phyloP scores from a whole-genome alignment of 2,888 invertebrate species.

The Agriotes lineatus region DNA sequence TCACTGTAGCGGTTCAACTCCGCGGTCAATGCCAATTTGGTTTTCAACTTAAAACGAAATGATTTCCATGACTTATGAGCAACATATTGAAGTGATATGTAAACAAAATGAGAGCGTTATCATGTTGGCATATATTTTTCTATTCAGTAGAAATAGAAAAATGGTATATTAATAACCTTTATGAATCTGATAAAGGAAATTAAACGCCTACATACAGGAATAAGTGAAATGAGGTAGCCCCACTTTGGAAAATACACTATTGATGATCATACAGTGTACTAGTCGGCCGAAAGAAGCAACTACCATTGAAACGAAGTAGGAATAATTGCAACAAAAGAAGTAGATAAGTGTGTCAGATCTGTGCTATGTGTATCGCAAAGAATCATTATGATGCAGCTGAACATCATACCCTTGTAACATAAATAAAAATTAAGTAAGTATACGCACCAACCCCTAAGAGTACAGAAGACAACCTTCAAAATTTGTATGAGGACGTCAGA shows the following conservation, averaged over 20 bases:
- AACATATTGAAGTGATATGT: too few species aligned
- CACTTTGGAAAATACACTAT: constrained; percentile 23
- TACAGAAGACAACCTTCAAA: constrained; percentile 12
- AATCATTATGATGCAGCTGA: background rate
- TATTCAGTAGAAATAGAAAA: too few species aligned
- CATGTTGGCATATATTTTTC: too few species aligned
- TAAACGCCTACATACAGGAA: constrained; percentile 35
- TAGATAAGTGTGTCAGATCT: background rate
- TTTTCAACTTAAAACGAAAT: too few species aligned
- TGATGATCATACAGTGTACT: background rate
- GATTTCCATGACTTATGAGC: too few species aligned
- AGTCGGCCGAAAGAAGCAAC: background rate
- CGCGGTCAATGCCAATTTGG: too few species aligned
- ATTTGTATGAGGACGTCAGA: background rate
- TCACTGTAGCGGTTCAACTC: too few species aligned
- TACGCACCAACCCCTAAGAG: constrained; percentile 11
- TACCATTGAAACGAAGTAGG: constrained; percentile 6
- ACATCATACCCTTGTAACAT: background rate
- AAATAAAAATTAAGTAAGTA: background rate
- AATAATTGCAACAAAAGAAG: constrained; percentile 10
- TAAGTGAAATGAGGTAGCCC: constrained; percentile 37
- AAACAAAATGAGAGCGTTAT: too few species aligned
- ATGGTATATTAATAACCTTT: constrained; percentile 38
- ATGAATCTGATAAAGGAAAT: constrained; percentile 35
- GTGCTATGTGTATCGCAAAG: background rate